Conservation (phyloP, 2,888 invertebrate species). For the Drosophila pegasa region DNA sequence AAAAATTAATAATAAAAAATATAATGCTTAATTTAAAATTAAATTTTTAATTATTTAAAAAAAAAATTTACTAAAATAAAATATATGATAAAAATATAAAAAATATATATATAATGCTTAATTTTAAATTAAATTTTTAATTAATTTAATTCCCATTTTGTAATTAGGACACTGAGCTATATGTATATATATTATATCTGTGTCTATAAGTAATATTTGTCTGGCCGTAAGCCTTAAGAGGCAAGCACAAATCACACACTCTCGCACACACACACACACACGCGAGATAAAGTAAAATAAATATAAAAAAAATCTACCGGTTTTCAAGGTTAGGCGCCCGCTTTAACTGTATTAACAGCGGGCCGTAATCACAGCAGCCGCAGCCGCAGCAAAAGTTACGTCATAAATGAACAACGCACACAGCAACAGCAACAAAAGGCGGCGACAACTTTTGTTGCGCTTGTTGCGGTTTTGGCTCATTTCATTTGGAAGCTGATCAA, state of each 20-base stretch:
- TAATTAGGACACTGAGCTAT: slow-evolving; percentile 2
- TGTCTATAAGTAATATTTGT: slow-evolving; percentile 30
- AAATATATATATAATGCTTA: too few relatives aligned
- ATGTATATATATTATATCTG: neutral
- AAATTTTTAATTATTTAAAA: neutral
- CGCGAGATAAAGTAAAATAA: slow-evolving; percentile 60
- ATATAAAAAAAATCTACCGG: slow-evolving; percentile 68
- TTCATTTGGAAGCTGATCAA: slow-evolving; percentile 59
- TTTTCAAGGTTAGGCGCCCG: slow-evolving; percentile 76
- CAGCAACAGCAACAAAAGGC: slow-evolving; percentile 46
- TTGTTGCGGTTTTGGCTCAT: slow-evolving; percentile 78
- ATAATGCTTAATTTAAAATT: neutral
- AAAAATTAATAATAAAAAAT: too few relatives aligned
- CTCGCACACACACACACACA: slow-evolving; percentile 39
- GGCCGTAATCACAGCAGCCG: slow-evolving; percentile 75
- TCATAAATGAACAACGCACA: slow-evolving; percentile 71
- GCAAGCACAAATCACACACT: slow-evolving; percentile 42
- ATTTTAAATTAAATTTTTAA: neutral
- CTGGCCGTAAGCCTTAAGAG: slow-evolving; percentile 46
- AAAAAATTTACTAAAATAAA: neutral
- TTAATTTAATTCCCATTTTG: neutral
- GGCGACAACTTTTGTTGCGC: slow-evolving; percentile 60
- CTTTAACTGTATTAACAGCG: slow-evolving; percentile 79
- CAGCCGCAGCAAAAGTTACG: slow-evolving; percentile 73
- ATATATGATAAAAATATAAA: too few relatives aligned